Evolutionary conservation across 2,888 invertebrate species (phyloP), one percentile per base, ranked within the genome.

Genomic region (Allygus modestus): DNA sequence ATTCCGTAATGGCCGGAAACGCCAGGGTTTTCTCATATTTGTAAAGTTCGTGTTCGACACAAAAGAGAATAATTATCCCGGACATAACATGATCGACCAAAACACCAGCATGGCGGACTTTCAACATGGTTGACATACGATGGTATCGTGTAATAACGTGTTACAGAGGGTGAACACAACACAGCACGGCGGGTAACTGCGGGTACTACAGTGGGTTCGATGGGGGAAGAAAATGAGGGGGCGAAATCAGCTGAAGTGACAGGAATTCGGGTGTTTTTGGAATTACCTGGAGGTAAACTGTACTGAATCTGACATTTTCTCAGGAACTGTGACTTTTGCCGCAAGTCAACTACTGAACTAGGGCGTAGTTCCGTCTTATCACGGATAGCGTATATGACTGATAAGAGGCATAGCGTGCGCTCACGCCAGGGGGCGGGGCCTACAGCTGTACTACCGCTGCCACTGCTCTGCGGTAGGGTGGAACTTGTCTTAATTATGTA

Each of bases 71-170:
- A 77, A 77, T 77, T 77, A 77, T 46, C 2, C 15, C 46, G 28
- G 77, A 46, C 77, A 51, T 73, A 23, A 41, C 73, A 73, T 73
- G 37, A 41, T 73, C 73, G 73, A 77, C 46, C 77, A 46, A 43
- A 43, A 77, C 43, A 77, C 28, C 77, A 77, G 37, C 77, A 77
- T 77, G 77, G 77, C 77, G 77, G 77, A 77, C 77, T 28, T 77
- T 43, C 43, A 77, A 77, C 77, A 77, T 77, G 77, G 77, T 77
- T 77, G 77, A 77, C 77, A 77, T 17, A 23, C 46, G 77, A 77
- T 77, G 20, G 9, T 77, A 77, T 77, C 77, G 43, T 7, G 23
- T 77, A 77, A 77, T 77, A 77, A 77, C 46, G 28, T 23, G 77
- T 77, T 77, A n/a, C 43, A 46, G 46, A 9, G 46, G 77, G 46